Evolutionary conservation across 2,797 vertebrate species (phyloP).

Genomic region (Synaphobranchus kaupii): DNA sequence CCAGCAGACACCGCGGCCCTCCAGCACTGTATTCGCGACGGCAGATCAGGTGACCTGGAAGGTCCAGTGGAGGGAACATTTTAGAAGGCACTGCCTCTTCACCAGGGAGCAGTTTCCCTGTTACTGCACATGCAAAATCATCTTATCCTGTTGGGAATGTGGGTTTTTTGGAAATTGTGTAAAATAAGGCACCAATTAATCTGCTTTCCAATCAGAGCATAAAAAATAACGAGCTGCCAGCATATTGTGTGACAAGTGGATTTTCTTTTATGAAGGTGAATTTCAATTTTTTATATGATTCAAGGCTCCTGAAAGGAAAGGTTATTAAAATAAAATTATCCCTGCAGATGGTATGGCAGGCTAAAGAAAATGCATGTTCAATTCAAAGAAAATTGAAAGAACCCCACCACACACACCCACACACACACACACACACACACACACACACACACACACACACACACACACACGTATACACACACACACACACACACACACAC

Average conservation of each 20-base stretch:
- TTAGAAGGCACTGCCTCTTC: background rate
- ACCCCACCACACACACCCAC: background rate
- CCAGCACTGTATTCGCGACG: slow-evolving; percentile 17
- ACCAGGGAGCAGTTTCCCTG: background rate
- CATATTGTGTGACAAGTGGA: background rate
- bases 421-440: no score
- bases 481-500: background rate
- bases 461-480: no score
- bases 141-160: background rate
- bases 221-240: background rate
- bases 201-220: background rate
- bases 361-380: background rate
- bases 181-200: background rate
- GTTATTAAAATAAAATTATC: background rate
- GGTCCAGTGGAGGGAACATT: background rate
- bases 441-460: no score
- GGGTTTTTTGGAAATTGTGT: background rate
- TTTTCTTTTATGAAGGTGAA: background rate
- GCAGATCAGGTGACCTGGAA: slow-evolving; percentile 22
- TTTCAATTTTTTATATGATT: background rate
- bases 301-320: background rate
- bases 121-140: background rate
- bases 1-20: no score
- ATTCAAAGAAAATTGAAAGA: background rate
- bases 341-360: background rate